phyloP scores from a whole-genome alignment of 2,888 invertebrate genomes.

The Drosophila differens region DNA sequence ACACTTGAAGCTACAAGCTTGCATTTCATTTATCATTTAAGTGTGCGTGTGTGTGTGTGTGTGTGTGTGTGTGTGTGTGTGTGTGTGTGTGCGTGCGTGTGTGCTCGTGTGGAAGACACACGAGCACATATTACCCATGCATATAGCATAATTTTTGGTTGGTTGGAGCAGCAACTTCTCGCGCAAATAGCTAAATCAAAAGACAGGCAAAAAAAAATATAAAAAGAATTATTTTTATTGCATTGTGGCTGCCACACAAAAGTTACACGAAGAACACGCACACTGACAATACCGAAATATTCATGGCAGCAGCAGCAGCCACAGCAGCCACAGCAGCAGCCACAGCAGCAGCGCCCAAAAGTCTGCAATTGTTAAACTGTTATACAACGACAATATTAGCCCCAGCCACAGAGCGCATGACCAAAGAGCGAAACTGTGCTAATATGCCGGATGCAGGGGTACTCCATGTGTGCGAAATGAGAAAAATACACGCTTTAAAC shows the following conservation, averaged over 20 bases:
- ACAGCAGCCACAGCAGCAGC: constrained; percentile 16
- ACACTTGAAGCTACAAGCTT: neutral
- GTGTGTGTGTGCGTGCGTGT: constrained; percentile 2
- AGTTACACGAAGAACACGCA: constrained; percentile 55
- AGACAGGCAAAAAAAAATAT: constrained; percentile 7
- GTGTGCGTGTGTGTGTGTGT: neutral
- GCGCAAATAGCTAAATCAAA: constrained; percentile 61
- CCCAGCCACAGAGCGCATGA: constrained; percentile 59
- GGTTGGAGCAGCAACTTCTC: constrained; percentile 21
- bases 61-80: neutral
- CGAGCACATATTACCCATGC: neutral
- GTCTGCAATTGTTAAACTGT: constrained; percentile 76
- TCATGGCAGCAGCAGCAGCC: constrained; percentile 28
- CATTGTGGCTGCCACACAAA: constrained; percentile 55
- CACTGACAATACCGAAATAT: constrained; percentile 22
- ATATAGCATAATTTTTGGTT: constrained; percentile 21
- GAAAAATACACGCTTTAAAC: constrained; percentile 31
- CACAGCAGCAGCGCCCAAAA: constrained; percentile 58
- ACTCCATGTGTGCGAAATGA: constrained; percentile 18
- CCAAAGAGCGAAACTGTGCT: constrained; percentile 19
- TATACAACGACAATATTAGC: constrained; percentile 53
- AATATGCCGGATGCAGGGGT: constrained; percentile 47
- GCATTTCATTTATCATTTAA: constrained; percentile 18
- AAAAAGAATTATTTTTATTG: constrained; percentile 47
- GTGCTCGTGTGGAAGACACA: constrained; percentile 1